These are phyloP conservation scores for Margaritifera margaritifera DNA, from an alignment of 2,888 invertebrate species.

Conservation along the genomic window DNA sequence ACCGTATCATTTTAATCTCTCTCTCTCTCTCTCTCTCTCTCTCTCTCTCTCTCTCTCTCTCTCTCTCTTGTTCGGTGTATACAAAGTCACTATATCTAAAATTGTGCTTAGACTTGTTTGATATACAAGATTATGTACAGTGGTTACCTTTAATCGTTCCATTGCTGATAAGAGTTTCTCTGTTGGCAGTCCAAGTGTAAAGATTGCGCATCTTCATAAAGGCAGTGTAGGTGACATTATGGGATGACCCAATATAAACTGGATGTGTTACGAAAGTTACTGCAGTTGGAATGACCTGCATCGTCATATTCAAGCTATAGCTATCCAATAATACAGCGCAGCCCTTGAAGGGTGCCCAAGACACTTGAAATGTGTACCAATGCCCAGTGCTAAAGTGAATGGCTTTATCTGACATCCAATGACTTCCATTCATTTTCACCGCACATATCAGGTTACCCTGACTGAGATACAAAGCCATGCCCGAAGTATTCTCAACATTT, in stretches of 20 bases:
- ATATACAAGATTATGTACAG: background rate
- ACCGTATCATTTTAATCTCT: no score
- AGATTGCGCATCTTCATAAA: constrained; percentile 41
- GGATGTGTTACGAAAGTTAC: constrained; percentile 22
- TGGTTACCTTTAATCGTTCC: constrained; percentile 29
- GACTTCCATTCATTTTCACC: constrained; percentile 36
- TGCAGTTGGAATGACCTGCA: constrained; percentile 25
- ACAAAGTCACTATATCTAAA: background rate
- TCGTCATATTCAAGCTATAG: constrained; percentile 22
- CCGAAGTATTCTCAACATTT: constrained; percentile 33
- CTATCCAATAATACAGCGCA: constrained; percentile 38
- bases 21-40: no score
- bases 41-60: no score
- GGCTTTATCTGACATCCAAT: constrained; percentile 36
- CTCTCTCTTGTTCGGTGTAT: no score
- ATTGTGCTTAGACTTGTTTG: background rate
- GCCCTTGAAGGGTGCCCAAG: constrained; percentile 36
- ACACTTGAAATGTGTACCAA: constrained; percentile 43
- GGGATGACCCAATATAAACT: constrained; percentile 42
- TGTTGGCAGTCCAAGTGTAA: constrained; percentile 44
- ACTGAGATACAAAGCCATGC: constrained; percentile 46
- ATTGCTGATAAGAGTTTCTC: constrained; percentile 34
- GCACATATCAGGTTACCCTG: constrained; percentile 39
- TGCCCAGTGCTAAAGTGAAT: constrained; percentile 16
- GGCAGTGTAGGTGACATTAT: constrained; percentile 30